A percentile compares a stretch with the other conserved stretches of the same genome.
Conservation (phyloP, 2,113 vertebrate species). For the Phyllopteryx taeniolatus region DNA sequence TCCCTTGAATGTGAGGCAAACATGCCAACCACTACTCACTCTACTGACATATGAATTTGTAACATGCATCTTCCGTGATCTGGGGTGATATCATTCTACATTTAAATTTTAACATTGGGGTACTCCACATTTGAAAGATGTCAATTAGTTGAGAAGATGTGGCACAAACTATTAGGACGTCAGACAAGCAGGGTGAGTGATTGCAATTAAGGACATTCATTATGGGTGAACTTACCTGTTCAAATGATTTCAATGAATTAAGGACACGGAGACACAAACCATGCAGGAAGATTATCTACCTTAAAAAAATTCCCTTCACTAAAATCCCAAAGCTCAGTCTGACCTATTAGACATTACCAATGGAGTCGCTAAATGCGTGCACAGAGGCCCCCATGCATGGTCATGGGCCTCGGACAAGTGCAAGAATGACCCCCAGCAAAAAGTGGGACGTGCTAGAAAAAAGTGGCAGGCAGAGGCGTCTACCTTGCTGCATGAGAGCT, state of each 20-base stretch:
- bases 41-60: not conserved
- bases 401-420: slow-evolving; percentile 77
- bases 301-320: slow-evolving; percentile 10
- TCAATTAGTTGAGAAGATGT: slow-evolving; percentile 67
- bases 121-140: slow-evolving; percentile 25
- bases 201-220: not conserved
- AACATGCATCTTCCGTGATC: slow-evolving; percentile 41
- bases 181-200: not conserved
- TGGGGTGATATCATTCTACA: slow-evolving; percentile 33
- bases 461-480: slow-evolving; percentile 87
- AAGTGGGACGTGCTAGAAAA: slow-evolving; percentile 85
- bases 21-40: not conserved
- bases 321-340: slow-evolving; percentile 23
- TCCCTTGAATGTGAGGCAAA: not conserved
- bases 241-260: slow-evolving; percentile 7
- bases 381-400: slow-evolving; percentile 96
- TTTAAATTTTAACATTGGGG: not conserved
- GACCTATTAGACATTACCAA: slow-evolving; percentile 31
- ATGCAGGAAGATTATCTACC: not conserved
- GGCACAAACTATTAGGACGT: slow-evolving; percentile 26
- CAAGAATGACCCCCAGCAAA: slow-evolving; percentile 88
- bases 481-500: slow-evolving; percentile 99
- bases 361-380: slow-evolving; percentile 86
- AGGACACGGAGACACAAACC: not conserved
- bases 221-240: slow-evolving; percentile 60